Conservation (phyloP, 2,113 vertebrate genomes). For the Campylorhamphus procurvoides region DNA sequence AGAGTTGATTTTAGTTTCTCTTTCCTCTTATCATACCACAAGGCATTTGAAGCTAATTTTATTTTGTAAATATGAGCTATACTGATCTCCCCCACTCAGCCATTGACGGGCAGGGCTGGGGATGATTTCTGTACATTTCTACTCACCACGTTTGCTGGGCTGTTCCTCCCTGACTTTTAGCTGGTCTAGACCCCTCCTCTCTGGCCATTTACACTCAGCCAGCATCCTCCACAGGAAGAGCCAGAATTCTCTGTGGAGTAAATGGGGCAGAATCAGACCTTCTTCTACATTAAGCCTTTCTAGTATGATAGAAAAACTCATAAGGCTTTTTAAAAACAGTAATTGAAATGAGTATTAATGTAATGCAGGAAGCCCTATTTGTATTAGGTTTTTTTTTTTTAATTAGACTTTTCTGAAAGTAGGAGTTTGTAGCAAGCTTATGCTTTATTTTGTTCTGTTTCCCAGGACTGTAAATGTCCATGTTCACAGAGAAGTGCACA, state of each 20-base stretch:
- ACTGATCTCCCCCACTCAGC: background rate
- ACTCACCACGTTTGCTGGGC: background rate
- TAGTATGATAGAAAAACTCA: background rate
- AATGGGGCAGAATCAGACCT: background rate
- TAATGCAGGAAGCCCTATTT: background rate
- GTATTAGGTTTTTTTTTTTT: background rate
- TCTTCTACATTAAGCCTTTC: background rate
- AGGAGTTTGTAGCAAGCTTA: background rate
- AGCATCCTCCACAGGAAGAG: background rate
- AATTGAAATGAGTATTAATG: background rate
- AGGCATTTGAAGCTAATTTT: background rate
- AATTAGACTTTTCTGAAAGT: background rate
- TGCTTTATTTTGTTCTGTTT: background rate
- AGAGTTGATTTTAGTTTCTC: background rate
- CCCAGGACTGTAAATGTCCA: background rate
- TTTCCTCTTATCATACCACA: background rate
- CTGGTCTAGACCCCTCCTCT: background rate
- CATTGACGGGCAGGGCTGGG: accelerated
- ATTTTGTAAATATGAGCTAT: background rate
- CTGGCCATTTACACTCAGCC: background rate
- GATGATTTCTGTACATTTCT: background rate
- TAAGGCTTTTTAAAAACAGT: background rate
- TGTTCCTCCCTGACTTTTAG: background rate
- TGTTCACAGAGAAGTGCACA: background rate
- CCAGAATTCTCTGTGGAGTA: background rate